These are phyloP conservation scores for Zaprionus bogoriensis DNA, from an alignment of 2,888 invertebrate species.

Conservation along the genomic window DNA sequence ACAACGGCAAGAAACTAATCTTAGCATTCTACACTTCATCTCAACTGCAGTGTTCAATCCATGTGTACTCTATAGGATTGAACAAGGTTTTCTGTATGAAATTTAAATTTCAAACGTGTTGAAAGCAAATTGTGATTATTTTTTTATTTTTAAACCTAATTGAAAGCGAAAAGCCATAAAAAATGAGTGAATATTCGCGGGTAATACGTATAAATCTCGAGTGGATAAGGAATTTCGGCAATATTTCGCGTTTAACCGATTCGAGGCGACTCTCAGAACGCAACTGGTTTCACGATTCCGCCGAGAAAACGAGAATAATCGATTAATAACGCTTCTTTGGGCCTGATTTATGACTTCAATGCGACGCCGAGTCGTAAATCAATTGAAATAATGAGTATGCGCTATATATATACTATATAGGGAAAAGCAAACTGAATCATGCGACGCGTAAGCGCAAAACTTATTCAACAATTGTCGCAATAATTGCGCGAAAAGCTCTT, in stretches of 20 bases:
- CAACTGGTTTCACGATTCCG: constrained; percentile 5
- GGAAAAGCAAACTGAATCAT: constrained; percentile 19
- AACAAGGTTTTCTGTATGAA: too few relatives aligned
- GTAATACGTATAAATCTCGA: background rate
- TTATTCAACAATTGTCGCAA: constrained; percentile 13
- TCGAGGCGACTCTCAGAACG: background rate
- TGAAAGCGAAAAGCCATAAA: too few relatives aligned
- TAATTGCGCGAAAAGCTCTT: constrained; percentile 8
- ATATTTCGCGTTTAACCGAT: background rate
- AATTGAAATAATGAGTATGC: background rate
- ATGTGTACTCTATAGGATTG: too few relatives aligned
- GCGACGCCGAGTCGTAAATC: too few relatives aligned
- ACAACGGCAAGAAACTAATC: too few relatives aligned
- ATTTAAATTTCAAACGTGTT: too few relatives aligned
- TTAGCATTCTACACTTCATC: too few relatives aligned
- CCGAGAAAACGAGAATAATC: background rate
- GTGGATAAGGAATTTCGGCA: background rate
- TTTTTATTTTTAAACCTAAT: too few relatives aligned
- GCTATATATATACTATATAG: too few relatives aligned
- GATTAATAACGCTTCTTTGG: background rate
- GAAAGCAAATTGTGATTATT: too few relatives aligned
- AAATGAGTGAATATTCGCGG: too few relatives aligned
- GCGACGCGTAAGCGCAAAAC: constrained; percentile 15
- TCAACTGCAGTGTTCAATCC: too few relatives aligned
- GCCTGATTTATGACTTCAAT: constrained; percentile 1